These are phyloP conservation scores for Oligia latruncula DNA, from an alignment of 2,888 invertebrate species.

Conservation along the genomic window DNA sequence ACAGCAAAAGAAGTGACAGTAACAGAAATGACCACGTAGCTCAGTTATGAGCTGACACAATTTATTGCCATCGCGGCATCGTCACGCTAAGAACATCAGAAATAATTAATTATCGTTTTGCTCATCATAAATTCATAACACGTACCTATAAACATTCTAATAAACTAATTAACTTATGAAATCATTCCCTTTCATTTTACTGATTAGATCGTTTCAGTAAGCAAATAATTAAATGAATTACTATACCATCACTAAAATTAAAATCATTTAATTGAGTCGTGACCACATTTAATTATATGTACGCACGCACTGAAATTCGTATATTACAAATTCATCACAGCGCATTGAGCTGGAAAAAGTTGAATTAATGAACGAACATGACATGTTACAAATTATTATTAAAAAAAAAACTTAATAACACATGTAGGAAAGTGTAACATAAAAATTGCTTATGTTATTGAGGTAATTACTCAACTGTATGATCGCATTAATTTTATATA, in stretches of 20 bases:
- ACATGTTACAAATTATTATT: slow-evolving; percentile 43
- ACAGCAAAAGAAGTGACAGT: not conserved
- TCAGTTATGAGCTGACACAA: not conserved
- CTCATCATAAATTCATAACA: not conserved
- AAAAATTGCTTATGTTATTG: slow-evolving; percentile 38
- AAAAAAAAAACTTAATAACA: slow-evolving; percentile 22
- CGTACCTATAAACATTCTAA: not conserved
- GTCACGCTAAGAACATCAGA: not conserved
- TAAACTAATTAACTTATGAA: slow-evolving; percentile 12
- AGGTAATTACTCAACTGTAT: slow-evolving; percentile 36
- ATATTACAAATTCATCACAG: slow-evolving; percentile 5
- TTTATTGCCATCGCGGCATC: not conserved
- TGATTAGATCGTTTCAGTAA: slow-evolving; percentile 5
- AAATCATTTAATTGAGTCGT: slow-evolving; percentile 45
- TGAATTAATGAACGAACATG: slow-evolving; percentile 48
- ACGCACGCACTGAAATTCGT: slow-evolving; percentile 31
- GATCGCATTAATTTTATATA: not conserved
- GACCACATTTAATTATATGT: slow-evolving; percentile 36
- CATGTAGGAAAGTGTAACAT: slow-evolving; percentile 13
- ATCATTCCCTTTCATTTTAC: not conserved
- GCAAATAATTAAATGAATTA: slow-evolving; percentile 32
- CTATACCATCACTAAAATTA: slow-evolving; percentile 4
- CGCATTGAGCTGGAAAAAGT: slow-evolving; percentile 30
- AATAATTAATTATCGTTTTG: not conserved
- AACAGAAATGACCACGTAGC: not conserved